A percentile compares a stretch with the other conserved stretches of the same genome.
phyloP scores from a whole-genome alignment of 2,113 vertebrate species.

The Corynorhinus townsendii region DNA sequence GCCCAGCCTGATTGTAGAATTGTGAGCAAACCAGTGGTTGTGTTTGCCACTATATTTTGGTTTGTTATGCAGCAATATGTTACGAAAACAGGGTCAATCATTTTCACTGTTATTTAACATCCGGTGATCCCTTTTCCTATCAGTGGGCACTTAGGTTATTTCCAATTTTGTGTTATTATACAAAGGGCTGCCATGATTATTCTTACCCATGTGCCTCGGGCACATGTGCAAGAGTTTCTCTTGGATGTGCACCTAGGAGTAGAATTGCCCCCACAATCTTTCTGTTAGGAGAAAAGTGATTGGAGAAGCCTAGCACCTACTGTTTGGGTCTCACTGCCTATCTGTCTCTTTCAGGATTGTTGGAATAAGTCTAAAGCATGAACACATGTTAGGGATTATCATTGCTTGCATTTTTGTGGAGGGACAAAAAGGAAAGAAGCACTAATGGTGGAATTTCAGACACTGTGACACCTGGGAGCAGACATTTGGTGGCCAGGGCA shows the following conservation, averaged over 20 bases:
- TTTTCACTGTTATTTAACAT: background rate
- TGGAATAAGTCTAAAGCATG: background rate
- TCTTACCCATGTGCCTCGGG: background rate
- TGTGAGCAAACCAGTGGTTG: background rate
- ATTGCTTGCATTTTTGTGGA: slow-evolving; percentile 2
- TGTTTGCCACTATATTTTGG: background rate
- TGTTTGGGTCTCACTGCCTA: background rate
- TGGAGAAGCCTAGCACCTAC: background rate
- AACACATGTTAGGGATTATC: background rate
- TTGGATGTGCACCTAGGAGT: background rate
- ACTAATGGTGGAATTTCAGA: background rate
- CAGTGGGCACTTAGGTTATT: background rate
- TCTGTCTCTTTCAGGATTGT: background rate
- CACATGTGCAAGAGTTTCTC: background rate
- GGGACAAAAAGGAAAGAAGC: background rate
- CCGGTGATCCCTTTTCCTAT: background rate
- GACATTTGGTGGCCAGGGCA: background rate
- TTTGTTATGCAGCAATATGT: background rate
- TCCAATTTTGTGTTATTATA: background rate
- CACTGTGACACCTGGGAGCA: background rate
- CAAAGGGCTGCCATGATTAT: background rate
- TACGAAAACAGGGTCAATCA: background rate
- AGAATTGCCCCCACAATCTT: background rate
- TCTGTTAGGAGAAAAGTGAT: background rate
- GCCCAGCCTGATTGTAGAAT: background rate